Evolutionary conservation across 1,140 invertebrate species (phyloP), one percentile per base, ranked within the genome.

Genomic region (Belonocnema kinseyi): DNA sequence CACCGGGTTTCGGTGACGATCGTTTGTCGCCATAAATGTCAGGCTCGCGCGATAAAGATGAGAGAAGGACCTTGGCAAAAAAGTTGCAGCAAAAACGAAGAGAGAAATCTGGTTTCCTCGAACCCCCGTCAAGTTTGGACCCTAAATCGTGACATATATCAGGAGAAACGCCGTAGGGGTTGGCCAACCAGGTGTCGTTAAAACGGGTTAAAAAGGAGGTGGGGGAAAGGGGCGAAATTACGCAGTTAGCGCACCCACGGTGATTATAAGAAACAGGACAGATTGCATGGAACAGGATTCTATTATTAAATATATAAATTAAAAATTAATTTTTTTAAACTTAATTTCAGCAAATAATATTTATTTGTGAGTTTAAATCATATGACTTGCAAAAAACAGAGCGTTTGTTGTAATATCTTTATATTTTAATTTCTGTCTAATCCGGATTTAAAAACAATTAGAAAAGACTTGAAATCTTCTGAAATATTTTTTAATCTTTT

Each of bases 11-110:
- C 83, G 83, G 80, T 83, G 85, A 85, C 78, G 82, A 79, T 80
- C 81, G 83, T 87, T 80, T 81, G 61, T 87, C 83, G 83, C 85
- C 85, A 86, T 87, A 87, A 87, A 86, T 87, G 85, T 87, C 86
- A 77, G 70, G 26, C 54, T 74, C 33, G 80, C 83, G 77, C 77
- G 83, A 87, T 87, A 87, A 86, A 86, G 76, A 82, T 77, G 79
- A 76, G 70, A 75, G 72, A 33, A 53, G 33, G 19, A 52, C 21
- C 61, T 50, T 50, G 52, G 7, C n/a, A 33, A 66, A 66, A 40
- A 40, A 66, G 13, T 16, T 16, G 16, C 21, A 66, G 58, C 26
- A 66, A 40, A 66, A 66, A 40, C 8, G 13, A 46, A 21, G 61
- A 33, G 26, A 33, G 26, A 66, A 66, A 66, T 66, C 61, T 66